Evolutionary conservation across 2,888 invertebrate genomes (phyloP), one percentile per base, ranked within the genome.

Genomic region (Anoncus sp.): DNA sequence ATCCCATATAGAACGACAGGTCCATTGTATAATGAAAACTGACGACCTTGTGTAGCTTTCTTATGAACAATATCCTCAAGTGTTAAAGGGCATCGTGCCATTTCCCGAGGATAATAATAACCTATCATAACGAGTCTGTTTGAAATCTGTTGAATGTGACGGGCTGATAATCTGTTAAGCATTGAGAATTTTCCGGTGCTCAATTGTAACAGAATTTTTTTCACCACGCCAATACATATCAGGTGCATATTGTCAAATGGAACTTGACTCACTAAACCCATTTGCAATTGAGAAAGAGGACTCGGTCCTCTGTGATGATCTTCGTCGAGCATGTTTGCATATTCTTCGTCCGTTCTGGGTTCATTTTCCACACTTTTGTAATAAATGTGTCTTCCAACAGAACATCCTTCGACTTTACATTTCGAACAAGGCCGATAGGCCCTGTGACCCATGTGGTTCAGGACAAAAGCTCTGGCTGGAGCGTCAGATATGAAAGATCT

Each of bases 31-130:
- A 84, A 49, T 6, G 85, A 67, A 40, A 85, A 79, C 43, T 80
- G 77, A 4, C 85, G 71, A 59, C 81, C 79, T 69, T 85, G 82
- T 1, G 86, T 85, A 9, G 82, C 83, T 71, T 85, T 85, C 55
- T 9, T 43, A 14, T 16, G 38, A 20, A 47, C 45, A 65, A 35
- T 35, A 22, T 10, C 57, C 20, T 47, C 53, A 10, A 76, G 40
- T 18, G 35, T 35, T 47, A 31, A 16, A 3, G 76, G 71, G 20
- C 20, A 40, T 10, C 70, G 53, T n/a, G 75, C 40, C 18, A 65
- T 62, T 47, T 75, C 69, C 18, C 24, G 47, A 27, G 75, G 69
- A 45, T 24, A 51, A 43, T 75, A 70, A 31, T 18, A 14, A 12
- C 24, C 35, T 24, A 76, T 4, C 16, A 16, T 5, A 16, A 20